Conservation (phyloP, 2,888 invertebrate genomes). For the Brenthis daphne region DNA sequence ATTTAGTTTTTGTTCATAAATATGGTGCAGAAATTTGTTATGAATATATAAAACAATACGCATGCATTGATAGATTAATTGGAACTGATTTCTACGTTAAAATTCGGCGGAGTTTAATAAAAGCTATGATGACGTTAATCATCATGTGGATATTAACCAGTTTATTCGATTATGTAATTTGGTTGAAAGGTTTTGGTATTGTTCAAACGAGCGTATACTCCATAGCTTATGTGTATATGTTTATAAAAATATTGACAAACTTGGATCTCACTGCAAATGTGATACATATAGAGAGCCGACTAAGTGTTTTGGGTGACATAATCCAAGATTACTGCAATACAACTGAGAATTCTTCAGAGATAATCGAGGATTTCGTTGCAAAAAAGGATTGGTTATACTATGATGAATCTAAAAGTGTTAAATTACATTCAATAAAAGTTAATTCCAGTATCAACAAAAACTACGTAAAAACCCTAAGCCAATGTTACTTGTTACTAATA, state of each 20-base stretch:
- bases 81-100: conserved; percentile 45
- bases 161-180: conserved; percentile 54
- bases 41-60: conserved; percentile 60
- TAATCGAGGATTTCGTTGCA: conserved; percentile 44
- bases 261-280: conserved; percentile 62
- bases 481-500: conserved; percentile 60
- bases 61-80: conserved; percentile 56
- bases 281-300: conserved; percentile 56
- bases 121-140: conserved; percentile 47
- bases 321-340: conserved; percentile 48
- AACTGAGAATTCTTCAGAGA: conserved; percentile 37
- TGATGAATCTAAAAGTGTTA: conserved; percentile 3
- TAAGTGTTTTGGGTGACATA: conserved; percentile 54
- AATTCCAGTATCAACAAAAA: conserved; percentile 24
- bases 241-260: conserved; percentile 64
- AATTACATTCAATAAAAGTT: conserved; percentile 5
- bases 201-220: conserved; percentile 48
- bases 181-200: conserved; percentile 54
- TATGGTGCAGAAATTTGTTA: conserved; percentile 54
- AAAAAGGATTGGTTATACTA: conserved; percentile 54
- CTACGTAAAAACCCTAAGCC: conserved; percentile 52
- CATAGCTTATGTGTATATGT: conserved; percentile 55
- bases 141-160: conserved; percentile 53
- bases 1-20: conserved; percentile 58
- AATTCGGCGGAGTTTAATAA: conserved; percentile 49